Evolutionary conservation across 35 echinoderm and acorn worm species (phyloP).

Genomic region (Anneissia japonica): DNA sequence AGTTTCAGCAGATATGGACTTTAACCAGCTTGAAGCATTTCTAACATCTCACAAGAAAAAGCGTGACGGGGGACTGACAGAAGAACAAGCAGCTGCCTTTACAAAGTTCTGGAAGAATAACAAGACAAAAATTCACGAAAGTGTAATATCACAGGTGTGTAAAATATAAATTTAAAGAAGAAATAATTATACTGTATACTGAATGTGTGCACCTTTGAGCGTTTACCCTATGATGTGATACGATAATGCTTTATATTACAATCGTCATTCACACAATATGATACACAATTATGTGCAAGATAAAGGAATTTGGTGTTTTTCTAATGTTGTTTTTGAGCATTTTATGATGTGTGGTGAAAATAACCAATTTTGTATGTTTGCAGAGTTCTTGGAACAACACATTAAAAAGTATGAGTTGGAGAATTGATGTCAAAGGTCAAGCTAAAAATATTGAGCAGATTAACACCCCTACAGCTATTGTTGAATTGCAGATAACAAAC

Average conservation of each 20-base stretch:
- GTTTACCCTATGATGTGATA: no score
- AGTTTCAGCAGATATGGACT: conserved; percentile 81
- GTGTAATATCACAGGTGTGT: conserved; percentile 76
- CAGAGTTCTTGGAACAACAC: conserved; percentile 77
- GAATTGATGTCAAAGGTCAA: conserved; percentile 88
- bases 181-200: no score
- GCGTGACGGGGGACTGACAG: conserved; percentile 66
- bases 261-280: no score
- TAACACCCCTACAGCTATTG: conserved; percentile 88
- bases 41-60: conserved; percentile 92
- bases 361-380: neutral
- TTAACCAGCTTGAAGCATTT: conserved; percentile 90
- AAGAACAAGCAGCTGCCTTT: conserved; percentile 69
- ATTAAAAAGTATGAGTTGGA: conserved; percentile 85
- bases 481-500: conserved; percentile 83
- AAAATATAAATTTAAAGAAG: no score
- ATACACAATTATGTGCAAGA: no score
- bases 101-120: conserved; percentile 96
- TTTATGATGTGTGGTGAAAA: no score
- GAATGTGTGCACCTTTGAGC: no score
- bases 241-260: no score
- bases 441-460: conserved; percentile 86
- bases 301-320: no score
- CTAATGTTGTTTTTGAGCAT: no score
- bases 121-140: conserved; percentile 87